Conservation (phyloP, 2,797 vertebrate genomes). For the Sebastes taczanowskii region DNA sequence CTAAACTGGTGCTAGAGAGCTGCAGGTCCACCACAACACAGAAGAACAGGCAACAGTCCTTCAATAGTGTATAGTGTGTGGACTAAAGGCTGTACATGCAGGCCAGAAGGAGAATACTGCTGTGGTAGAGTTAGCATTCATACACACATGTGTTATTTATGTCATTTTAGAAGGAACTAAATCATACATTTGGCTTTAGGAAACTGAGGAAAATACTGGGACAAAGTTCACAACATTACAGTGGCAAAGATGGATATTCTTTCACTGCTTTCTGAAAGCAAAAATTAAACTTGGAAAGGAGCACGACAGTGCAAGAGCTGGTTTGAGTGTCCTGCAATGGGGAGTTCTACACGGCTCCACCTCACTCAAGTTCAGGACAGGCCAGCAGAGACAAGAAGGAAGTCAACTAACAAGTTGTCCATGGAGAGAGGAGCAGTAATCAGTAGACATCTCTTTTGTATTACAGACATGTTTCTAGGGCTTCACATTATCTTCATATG, state of each 20-base stretch:
- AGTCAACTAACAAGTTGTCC: conserved; percentile 60
- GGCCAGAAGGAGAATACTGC: conserved; percentile 65
- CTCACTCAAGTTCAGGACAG: conserved; percentile 60
- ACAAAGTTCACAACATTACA: conserved; percentile 59
- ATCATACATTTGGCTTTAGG: conserved; percentile 63
- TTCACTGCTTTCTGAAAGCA: conserved; percentile 61
- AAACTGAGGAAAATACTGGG: conserved; percentile 41
- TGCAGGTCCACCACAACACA: conserved; percentile 33
- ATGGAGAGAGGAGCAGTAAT: conserved; percentile 70
- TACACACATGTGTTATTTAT: conserved; percentile 28
- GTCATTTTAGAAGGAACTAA: conserved; percentile 28
- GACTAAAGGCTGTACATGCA: conserved; percentile 22
- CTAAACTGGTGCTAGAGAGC: conserved; percentile 29
- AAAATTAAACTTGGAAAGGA: conserved; percentile 47
- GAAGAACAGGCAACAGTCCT: conserved; percentile 73
- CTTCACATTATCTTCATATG: conserved; percentile 87
- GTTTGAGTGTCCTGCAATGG: conserved; percentile 42
- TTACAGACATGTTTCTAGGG: conserved; percentile 78
- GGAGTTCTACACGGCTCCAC: conserved; percentile 34
- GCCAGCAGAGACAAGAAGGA: conserved; percentile 56
- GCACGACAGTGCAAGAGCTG: conserved; percentile 53
- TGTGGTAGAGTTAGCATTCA: conserved; percentile 59
- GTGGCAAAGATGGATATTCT: conserved; percentile 57
- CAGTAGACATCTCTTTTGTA: conserved; percentile 83
- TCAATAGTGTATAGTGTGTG: conserved; percentile 53